Conservation (phyloP, 1,140 invertebrate genomes). For the Aphis gossypii region DNA sequence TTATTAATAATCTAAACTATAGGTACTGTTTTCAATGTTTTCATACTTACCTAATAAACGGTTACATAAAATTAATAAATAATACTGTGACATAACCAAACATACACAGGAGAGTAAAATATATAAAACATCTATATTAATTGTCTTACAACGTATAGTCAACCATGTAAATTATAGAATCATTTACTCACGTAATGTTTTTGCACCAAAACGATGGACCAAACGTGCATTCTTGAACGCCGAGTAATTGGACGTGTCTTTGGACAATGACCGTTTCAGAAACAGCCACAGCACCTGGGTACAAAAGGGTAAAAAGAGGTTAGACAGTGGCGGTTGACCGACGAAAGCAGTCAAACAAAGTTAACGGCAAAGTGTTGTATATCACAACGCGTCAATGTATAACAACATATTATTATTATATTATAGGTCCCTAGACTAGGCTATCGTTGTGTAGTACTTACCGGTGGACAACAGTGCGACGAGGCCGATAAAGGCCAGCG, state of each 20-base stretch:
- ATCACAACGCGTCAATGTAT: too few species aligned
- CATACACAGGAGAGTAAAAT: background rate
- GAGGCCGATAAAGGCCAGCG: background rate
- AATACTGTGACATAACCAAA: background rate
- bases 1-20: background rate
- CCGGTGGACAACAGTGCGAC: background rate
- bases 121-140: background rate
- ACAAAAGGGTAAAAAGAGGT: too few species aligned
- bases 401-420: too few species aligned
- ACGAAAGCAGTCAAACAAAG: background rate
- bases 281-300: background rate
- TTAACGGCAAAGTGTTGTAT: too few species aligned
- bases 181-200: slow-evolving; percentile 73
- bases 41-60: background rate
- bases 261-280: background rate
- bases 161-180: background rate
- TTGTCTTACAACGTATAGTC: too few species aligned
- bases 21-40: background rate
- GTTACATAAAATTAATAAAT: background rate
- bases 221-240: slow-evolving; percentile 75
- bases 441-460: background rate
- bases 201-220: slow-evolving; percentile 86
- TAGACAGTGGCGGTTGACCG: background rate
- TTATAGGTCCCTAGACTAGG: background rate
- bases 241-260: slow-evolving; percentile 65